Base-by-base conservation (phyloP, 30 jellyfish, hydroid and myxozoan species). In the Catostylus mosaicus region DNA sequence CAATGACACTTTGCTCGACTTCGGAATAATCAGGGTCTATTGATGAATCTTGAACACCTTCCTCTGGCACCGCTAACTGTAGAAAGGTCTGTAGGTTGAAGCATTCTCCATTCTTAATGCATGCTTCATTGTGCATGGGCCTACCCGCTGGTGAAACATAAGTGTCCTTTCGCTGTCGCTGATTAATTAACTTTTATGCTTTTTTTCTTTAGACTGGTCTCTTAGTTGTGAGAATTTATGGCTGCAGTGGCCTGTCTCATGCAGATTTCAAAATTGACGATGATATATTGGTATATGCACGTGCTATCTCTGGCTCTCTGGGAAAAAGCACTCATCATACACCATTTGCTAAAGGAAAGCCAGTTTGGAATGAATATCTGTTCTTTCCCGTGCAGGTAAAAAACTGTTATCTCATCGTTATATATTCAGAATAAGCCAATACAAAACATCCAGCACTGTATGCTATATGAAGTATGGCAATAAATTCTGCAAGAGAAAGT, bases 321-420 rank as follows among this genome's bases (percentile, higher is more conserved):
- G 88, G 88, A 4, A 84, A 84, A 50, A 84, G 88, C 33, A 84
- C 94, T 10, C 78, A 84, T 26, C 94, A 73, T 24, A 60, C 59
- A 3, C 30, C 88, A 16, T 84, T 84, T 48, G 64, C 75, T 22
- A 84, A 84, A 50, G 94, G 88, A 46, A 73, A 74, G 50, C 94
- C 94, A 59, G 65, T 63, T 1, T 84, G 94, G 94, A 84, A 84
- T 47, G 94, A 84, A 75, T 56, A 68, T 46, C 59, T 73, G 45
- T 74, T 84, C 57, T 84, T 84, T 32, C 94, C 94, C 0, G 70
- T 33, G 14, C 88, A 73, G 87, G 94, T 84, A 84, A 0, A 48
- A 30, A 56, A n/a, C n/a, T n/a, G n/a, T n/a, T n/a, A n/a, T n/a
- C n/a, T n/a, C n/a, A n/a, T n/a, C n/a, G n/a, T n/a, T n/a, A n/a